Evolutionary conservation across 2,888 invertebrate species (phyloP).

Genomic region (Drosophila barbarae): DNA sequence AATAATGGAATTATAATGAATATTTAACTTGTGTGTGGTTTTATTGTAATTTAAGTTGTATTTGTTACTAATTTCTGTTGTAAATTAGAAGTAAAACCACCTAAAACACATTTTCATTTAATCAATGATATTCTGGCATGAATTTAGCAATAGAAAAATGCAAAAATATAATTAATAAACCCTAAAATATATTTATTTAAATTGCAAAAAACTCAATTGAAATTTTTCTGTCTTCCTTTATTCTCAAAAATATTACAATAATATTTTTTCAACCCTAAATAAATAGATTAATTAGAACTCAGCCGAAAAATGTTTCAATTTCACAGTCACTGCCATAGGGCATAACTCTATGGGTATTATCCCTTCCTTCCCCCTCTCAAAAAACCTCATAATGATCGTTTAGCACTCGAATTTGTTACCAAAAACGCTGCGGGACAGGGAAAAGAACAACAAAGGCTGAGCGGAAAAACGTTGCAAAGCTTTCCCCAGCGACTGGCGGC

Average conservation of each 20-base stretch:
- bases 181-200: background rate
- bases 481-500: constrained; percentile 31
- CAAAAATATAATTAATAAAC: background rate
- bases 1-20: rapidly evolving
- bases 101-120: constrained; percentile 1
- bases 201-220: background rate
- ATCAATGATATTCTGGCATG: background rate
- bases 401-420: constrained; percentile 62
- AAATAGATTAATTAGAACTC: constrained; percentile 32
- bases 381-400: constrained; percentile 71
- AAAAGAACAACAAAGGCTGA: constrained; percentile 46
- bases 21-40: rapidly evolving
- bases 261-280: background rate
- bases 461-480: constrained; percentile 32
- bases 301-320: constrained; percentile 37
- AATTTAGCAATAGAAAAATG: background rate
- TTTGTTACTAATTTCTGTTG: background rate
- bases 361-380: constrained; percentile 7
- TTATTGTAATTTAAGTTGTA: background rate
- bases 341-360: constrained; percentile 9
- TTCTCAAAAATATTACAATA: background rate
- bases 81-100: too few species aligned
- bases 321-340: constrained; percentile 27
- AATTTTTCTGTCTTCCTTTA: background rate
- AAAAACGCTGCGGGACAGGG: constrained; percentile 30